Conservation (phyloP, 1,140 invertebrate species). For the Cherax destructor region DNA sequence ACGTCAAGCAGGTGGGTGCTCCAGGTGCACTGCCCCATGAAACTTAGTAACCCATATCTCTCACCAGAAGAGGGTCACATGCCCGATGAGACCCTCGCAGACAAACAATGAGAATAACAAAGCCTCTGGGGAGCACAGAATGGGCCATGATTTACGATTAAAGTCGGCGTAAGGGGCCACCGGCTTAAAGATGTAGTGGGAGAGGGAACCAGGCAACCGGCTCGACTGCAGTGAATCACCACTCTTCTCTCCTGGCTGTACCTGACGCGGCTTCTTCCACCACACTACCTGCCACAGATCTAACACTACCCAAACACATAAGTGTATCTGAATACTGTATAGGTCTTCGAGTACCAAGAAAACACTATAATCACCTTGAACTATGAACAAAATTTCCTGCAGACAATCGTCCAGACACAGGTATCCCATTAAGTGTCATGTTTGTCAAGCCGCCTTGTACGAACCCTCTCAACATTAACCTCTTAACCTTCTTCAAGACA, state of each 20-base stretch:
- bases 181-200: slow-evolving; percentile 4
- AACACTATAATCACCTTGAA: too few relatives aligned
- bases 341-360: too few relatives aligned
- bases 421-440: too few relatives aligned
- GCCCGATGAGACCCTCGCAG: not conserved
- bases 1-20: too few relatives aligned
- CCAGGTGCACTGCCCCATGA: not conserved
- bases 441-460: too few relatives aligned
- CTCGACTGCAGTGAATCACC: not conserved
- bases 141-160: slow-evolving; percentile 15
- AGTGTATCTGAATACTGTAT: too few relatives aligned
- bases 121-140: not conserved
- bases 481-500: too few relatives aligned
- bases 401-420: too few relatives aligned
- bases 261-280: not conserved
- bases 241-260: not conserved
- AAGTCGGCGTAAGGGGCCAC: slow-evolving; percentile 4
- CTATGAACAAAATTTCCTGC: too few relatives aligned
- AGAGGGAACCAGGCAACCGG: not conserved
- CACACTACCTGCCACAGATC: too few relatives aligned
- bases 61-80: not conserved
- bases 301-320: too few relatives aligned
- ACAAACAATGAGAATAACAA: not conserved
- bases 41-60: not conserved
- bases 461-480: too few relatives aligned